These are phyloP conservation scores for Nipponia nippon DNA, from an alignment of 2,113 vertebrate genomes.

Conservation along the genomic window DNA sequence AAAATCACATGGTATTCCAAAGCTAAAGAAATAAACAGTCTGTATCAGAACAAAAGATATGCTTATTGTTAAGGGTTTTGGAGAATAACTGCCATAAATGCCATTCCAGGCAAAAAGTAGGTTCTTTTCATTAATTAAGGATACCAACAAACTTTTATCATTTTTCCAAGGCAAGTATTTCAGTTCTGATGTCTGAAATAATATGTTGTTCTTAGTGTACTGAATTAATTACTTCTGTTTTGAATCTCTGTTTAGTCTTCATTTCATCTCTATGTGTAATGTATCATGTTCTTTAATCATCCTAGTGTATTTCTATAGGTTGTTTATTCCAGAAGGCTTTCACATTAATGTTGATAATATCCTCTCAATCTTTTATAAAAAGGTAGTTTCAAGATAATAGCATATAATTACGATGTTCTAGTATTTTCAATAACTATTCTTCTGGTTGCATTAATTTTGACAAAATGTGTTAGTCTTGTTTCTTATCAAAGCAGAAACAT, in stretches of 20 bases:
- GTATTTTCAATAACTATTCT: not conserved
- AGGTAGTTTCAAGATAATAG: not conserved
- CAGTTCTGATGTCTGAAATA: not conserved
- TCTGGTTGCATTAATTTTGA: not conserved
- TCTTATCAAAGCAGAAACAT: not conserved
- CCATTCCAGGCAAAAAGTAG: not conserved
- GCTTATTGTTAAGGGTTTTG: not conserved
- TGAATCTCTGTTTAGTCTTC: not conserved
- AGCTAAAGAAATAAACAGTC: not conserved
- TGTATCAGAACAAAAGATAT: not conserved
- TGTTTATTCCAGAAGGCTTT: not conserved
- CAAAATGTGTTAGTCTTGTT: not conserved
- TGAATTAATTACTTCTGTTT: not conserved
- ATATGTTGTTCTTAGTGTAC: not conserved
- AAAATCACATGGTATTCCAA: not conserved
- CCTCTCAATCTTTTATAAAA: not conserved
- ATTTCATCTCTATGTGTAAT: not conserved
- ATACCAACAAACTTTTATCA: not conserved
- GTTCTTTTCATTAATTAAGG: not conserved
- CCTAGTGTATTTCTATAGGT: not conserved
- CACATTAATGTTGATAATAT: not conserved
- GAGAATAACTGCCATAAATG: not conserved
- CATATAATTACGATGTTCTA: not conserved
- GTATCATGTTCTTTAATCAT: not conserved
- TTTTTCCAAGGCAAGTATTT: not conserved